These are phyloP conservation scores for Nasalis larvatus DNA, from an alignment of 2,113 vertebrate genomes.

Conservation along the genomic window DNA sequence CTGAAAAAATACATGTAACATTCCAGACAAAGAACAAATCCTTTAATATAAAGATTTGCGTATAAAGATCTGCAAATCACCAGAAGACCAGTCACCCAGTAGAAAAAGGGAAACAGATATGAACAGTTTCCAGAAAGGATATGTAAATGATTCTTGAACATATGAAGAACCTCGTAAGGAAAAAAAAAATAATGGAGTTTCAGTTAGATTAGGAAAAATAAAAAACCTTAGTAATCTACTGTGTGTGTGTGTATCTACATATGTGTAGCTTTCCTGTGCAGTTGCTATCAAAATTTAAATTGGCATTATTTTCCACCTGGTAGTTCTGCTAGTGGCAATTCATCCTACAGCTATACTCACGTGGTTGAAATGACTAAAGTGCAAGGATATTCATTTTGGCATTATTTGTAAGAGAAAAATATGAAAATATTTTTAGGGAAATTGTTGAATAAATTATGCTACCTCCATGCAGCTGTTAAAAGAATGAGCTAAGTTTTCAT, in stretches of 20 bases:
- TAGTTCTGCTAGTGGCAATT: not conserved
- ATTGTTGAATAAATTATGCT: not conserved
- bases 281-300: not conserved
- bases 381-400: not conserved
- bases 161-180: not conserved
- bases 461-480: not conserved
- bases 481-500: not conserved
- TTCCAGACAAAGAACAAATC: not conserved
- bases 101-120: not conserved
- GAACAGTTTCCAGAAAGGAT: not conserved
- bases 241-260: not conserved
- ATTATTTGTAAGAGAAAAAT: not conserved
- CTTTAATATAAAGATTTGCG: not conserved
- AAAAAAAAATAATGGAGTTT: not conserved
- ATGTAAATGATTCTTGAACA: not conserved
- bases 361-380: not conserved
- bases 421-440: not conserved
- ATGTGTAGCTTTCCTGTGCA: not conserved
- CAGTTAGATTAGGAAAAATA: not conserved
- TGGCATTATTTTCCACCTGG: not conserved
- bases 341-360: not conserved
- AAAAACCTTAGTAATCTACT: not conserved
- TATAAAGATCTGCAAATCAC: not conserved
- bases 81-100: not conserved
- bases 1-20: not conserved